Conservation (phyloP, 1,140 invertebrate genomes). For the Schlechtendalia chinensis region DNA sequence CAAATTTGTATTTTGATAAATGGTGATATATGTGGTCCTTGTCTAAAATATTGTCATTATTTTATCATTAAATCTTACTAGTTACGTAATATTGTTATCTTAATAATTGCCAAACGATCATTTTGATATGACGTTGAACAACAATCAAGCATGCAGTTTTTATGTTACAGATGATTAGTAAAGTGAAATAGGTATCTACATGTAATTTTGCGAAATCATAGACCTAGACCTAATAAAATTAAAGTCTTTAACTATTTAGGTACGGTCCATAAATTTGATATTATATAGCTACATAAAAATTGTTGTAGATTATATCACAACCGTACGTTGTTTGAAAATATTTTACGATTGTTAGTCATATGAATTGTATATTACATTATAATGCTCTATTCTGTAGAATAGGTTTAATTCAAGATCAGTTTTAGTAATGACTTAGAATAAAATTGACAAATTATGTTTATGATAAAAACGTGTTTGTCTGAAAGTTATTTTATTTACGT, state of each 20-base stretch:
- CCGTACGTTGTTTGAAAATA: not conserved
- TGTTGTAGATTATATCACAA: conserved; percentile 21
- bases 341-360: not conserved
- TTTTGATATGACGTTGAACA: conserved; percentile 23
- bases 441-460: not conserved
- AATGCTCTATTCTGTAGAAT: too few species aligned
- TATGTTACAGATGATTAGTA: conserved; percentile 43
- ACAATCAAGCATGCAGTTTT: conserved; percentile 46
- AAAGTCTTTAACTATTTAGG: conserved; percentile 16
- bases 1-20: too few species aligned
- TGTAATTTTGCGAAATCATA: conserved; percentile 9
- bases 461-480: not conserved
- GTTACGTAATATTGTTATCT: conserved; percentile 24
- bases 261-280: conserved; percentile 26
- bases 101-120: conserved; percentile 33
- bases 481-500: not conserved
- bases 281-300: not conserved
- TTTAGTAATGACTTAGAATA: not conserved
- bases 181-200: conserved; percentile 26
- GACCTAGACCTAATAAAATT: conserved; percentile 48
- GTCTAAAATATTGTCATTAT: not conserved
- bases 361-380: not conserved
- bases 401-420: not conserved
- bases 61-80: not conserved
- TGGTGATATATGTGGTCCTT: not conserved